Conservation (phyloP, 2,113 vertebrate species). For the Diadophis punctatus region DNA sequence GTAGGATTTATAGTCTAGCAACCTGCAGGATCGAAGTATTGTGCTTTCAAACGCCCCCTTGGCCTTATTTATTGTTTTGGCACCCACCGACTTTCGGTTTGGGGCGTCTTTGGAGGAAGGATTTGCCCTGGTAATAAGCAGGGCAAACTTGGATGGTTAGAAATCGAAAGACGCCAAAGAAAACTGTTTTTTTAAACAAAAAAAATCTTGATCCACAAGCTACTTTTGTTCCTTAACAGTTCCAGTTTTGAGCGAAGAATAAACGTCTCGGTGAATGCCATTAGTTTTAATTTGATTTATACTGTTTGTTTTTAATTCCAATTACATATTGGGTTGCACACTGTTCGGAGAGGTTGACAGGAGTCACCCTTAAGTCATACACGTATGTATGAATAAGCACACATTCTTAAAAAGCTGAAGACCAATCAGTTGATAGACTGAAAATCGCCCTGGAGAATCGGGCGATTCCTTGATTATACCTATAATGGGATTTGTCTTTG, state of each 20-base stretch:
- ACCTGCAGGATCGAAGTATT: neutral
- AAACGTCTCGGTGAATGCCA: neutral
- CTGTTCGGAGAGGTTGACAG: neutral
- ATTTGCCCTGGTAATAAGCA: neutral
- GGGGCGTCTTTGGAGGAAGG: neutral
- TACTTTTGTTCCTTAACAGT: neutral
- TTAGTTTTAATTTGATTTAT: neutral
- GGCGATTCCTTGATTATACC: neutral
- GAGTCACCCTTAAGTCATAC: neutral
- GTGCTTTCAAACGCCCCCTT: too few species aligned
- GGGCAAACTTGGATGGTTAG: neutral
- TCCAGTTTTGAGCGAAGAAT: neutral
- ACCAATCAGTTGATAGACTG: neutral
- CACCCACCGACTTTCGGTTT: neutral
- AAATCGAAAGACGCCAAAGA: neutral
- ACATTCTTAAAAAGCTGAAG: neutral
- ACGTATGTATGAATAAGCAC: neutral
- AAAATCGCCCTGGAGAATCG: neutral
- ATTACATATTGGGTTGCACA: neutral
- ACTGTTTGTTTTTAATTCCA: neutral
- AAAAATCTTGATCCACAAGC: neutral
- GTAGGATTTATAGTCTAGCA: neutral
- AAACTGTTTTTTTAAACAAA: neutral
- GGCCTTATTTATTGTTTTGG: neutral
- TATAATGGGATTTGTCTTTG: neutral